Evolutionary conservation across 2,113 vertebrate genomes (phyloP), one percentile per base, ranked within the genome.

Genomic region (Turnix velox): DNA sequence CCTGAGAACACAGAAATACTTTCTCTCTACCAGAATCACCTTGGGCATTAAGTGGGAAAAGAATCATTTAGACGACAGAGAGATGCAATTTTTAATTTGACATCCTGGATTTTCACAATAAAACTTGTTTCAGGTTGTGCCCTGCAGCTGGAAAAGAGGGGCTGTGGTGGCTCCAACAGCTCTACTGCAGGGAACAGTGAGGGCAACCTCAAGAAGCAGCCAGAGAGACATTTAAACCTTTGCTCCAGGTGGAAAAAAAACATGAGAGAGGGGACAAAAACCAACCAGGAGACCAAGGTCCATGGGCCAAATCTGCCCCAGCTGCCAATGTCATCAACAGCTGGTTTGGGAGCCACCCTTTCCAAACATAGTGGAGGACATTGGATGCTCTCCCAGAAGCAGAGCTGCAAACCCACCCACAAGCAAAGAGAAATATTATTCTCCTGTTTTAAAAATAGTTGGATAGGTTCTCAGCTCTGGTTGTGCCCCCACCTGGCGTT

Each of bases 251-350:
- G 75, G 89, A 69, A 79, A 87, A 88, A 96, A 42, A 3, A 61
- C 69, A 80, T 0, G 11, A 66, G 74, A 49, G 54, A 33, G 61
- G 77, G 81, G 92, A 79, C 69, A 84, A 77, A 89, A 87, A 89
- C 46, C 39, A 40, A 77, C 27, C 24, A 78, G 62, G 62, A 93
- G 74, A 80, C 43, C 37, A 40, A 73, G 22, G 59, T 77, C 75
- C 3, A 1, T 28, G 46, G 77, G 84, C 84, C 92, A 93, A 73
- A 91, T 42, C 35, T 35, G 71, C 75, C 0, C 12, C 89, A 83
- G 81, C 93, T 96, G 96, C 91, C 95, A 96, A 92, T 94, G 92
- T 95, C 94, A 96, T 94, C 95, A 96, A 20, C 11, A 13, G 40
- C 66, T 5, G 77, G 77, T 23, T 80, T 31, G 61, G 93, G 95